These are phyloP conservation scores for Gasteruption jaculator DNA, from an alignment of 2,888 invertebrate genomes.

Conservation along the genomic window DNA sequence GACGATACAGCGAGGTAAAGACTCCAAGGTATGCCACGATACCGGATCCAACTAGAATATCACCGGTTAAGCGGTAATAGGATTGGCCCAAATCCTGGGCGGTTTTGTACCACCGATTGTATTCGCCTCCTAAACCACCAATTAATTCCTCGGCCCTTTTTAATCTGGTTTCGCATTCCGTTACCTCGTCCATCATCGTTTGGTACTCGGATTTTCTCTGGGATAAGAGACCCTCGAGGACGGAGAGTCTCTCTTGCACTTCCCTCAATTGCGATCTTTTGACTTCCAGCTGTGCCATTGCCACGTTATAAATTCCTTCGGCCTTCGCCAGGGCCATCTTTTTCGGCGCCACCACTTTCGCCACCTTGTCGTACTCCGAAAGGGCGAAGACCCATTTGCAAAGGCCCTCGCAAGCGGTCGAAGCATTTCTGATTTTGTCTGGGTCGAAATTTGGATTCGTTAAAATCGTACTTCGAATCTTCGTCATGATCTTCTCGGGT, in stretches of 20 bases:
- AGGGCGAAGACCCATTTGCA: conserved; percentile 96
- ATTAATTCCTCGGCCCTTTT: conserved; percentile 89
- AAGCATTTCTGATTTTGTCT: conserved; percentile 81
- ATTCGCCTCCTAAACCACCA: conserved; percentile 87
- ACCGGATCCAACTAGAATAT: conserved; percentile 82
- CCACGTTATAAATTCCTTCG: conserved; percentile 71
- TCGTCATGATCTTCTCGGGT: conserved; percentile 75
- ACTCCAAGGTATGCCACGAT: conserved; percentile 89
- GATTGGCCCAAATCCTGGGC: conserved; percentile 66
- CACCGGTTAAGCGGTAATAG: conserved; percentile 72
- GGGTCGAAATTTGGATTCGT: conserved; percentile 87
- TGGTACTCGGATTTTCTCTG: conserved; percentile 64
- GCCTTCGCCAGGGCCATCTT: conserved; percentile 82
- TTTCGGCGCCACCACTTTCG: conserved; percentile 90
- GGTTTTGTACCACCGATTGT: conserved; percentile 79
- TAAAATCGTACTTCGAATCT: conserved; percentile 74
- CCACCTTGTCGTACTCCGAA: conserved; percentile 90
- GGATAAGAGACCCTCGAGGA: conserved; percentile 68
- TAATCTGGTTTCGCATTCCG: conserved; percentile 81
- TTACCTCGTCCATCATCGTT: conserved; percentile 77
- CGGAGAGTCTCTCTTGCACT: conserved; percentile 63
- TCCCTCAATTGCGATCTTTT: conserved; percentile 75
- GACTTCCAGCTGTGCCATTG: conserved; percentile 72
- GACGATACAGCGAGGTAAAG: conserved; percentile 71
- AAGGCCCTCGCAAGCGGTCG: conserved; percentile 85